Evolutionary conservation across 2,797 vertebrate genomes (phyloP), one percentile per base, ranked within the genome.

Genomic region (Echiichthys vipera): DNA sequence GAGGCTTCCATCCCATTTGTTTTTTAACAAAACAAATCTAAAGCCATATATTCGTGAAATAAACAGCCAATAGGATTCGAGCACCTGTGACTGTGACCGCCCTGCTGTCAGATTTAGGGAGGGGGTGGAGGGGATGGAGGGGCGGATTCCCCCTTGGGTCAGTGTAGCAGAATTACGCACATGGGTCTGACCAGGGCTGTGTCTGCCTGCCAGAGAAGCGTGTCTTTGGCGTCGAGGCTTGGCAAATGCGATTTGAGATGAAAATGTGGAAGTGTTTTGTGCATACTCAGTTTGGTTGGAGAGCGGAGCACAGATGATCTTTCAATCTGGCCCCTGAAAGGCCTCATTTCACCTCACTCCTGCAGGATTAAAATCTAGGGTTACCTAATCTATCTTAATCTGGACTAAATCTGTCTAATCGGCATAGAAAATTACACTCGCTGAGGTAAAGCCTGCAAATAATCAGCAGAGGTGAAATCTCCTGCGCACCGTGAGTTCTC

Each of bases 301-400:
- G 36, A 77, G 43, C 46, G 32, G 46, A 72, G 50, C 67, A 55
- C 47, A 71, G 53, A 83, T 61, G 27, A 59, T 64, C 61, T 66
- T 55, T 79, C 56, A 65, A 53, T 45, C 66, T 74, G 71, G 34
- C 75, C 59, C 69, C 61, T 67, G 63, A 70, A 86, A 80, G 74
- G 49, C 74, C 61, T 65, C 65, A 81, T 74, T 88, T 87, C 78
- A 78, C 71, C 71, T 85, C 83, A 78, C 77, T 81, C 68, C 71
- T 68, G 65, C 34, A 25, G 68, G 89, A 90, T 93, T 90, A 91
- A 86, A 93, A 88, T 89, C 85, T 83, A 81, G 86, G 71, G 80
- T 93, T 91, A 90, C 88, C 87, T 92, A 91, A 93, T 93, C 91
- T 86, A 80, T 47, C 37, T 50, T 93, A 92, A 94, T 94, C 92